phyloP scores from a whole-genome alignment of 2,888 invertebrate genomes.

The Dusona sp. region DNA sequence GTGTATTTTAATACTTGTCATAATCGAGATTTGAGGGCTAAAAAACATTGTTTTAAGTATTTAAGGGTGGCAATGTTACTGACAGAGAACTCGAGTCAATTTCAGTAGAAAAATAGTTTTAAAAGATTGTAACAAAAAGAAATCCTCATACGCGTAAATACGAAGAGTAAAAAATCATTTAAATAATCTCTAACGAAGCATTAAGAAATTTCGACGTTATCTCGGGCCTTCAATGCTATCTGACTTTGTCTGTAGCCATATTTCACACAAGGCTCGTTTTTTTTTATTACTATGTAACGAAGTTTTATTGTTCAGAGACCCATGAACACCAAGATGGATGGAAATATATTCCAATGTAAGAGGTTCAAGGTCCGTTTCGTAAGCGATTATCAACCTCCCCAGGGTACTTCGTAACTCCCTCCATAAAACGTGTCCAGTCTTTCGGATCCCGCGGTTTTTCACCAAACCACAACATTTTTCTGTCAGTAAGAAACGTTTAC shows the following conservation, averaged over 20 bases:
- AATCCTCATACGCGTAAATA: not conserved
- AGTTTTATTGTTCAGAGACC: constrained; percentile 9
- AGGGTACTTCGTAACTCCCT: constrained; percentile 1
- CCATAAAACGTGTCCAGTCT: not conserved
- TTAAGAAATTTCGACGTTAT: constrained; percentile 4
- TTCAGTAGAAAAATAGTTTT: not conserved
- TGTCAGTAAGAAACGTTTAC: not conserved
- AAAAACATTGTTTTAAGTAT: not conserved
- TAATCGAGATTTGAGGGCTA: not conserved
- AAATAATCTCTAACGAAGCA: not conserved
- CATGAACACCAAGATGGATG: not conserved
- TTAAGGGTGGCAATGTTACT: not conserved
- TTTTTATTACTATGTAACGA: not conserved
- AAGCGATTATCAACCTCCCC: constrained; percentile 55
- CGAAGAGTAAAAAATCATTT: not conserved
- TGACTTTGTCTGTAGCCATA: not conserved
- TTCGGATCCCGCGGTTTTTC: constrained; percentile 28
- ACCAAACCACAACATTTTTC: constrained; percentile 38
- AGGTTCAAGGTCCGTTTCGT: constrained; percentile 61
- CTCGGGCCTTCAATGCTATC: not conserved
- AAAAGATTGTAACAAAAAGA: not conserved
- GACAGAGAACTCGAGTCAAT: not conserved
- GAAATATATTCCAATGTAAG: not conserved
- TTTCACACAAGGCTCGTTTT: constrained; percentile 10
- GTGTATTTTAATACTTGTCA: not conserved